A percentile compares a stretch with the other conserved stretches of the same genome.
Evolutionary conservation across 2,113 vertebrate species (phyloP).

Genomic region (Ammodytes dubius): DNA sequence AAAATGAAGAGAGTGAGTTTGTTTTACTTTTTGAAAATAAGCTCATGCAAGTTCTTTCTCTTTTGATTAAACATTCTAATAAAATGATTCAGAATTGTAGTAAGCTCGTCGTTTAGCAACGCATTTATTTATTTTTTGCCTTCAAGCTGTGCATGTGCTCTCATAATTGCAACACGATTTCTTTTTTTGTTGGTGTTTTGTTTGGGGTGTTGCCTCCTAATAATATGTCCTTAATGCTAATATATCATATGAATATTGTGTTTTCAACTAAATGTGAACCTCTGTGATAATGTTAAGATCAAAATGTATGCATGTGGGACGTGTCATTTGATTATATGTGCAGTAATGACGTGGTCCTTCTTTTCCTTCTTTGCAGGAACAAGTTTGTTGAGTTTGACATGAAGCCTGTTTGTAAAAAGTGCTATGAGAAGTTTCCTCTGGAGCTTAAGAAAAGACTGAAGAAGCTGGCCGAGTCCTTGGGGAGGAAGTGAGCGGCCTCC

Average conservation of each 20-base stretch:
- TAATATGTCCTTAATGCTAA: neutral
- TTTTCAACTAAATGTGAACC: neutral
- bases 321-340: neutral
- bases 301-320: neutral
- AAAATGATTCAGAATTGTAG: too few species aligned
- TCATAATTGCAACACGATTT: too few species aligned
- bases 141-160: too few species aligned
- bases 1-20: too few species aligned
- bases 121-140: too few species aligned
- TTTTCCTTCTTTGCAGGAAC: slow-evolving; percentile 88
- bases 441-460: slow-evolving; percentile 99
- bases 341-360: slow-evolving; percentile 1
- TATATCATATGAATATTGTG: neutral
- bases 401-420: slow-evolving; percentile 99
- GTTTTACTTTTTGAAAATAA: too few species aligned
- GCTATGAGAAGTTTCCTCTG: slow-evolving; percentile 98
- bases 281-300: neutral
- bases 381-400: slow-evolving; percentile 99
- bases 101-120: too few species aligned
- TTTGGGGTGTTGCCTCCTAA: neutral
- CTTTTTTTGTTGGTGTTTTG: too few species aligned
- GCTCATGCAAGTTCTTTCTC: too few species aligned
- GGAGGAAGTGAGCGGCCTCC: slow-evolving; percentile 88
- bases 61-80: too few species aligned
- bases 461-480: slow-evolving; percentile 95